These are phyloP conservation scores for Sebastes taczanowskii DNA, from an alignment of 2,797 vertebrate genomes.

Conservation along the genomic window DNA sequence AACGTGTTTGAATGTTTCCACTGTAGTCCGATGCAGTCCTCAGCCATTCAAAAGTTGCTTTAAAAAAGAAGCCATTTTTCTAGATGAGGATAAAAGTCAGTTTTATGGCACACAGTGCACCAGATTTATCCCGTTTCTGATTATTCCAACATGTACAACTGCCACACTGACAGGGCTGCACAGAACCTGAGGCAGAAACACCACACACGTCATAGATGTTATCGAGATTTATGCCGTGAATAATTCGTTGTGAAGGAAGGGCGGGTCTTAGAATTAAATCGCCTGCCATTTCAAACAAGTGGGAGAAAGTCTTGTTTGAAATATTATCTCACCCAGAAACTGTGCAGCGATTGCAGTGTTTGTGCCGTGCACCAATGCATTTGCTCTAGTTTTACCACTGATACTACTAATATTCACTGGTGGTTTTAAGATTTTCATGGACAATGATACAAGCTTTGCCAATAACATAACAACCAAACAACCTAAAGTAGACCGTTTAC, in stretches of 20 bases:
- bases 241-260: slow-evolving; percentile 10
- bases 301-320: not conserved
- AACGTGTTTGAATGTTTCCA: slow-evolving; percentile 44
- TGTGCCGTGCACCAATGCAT: not conserved
- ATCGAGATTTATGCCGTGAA: slow-evolving; percentile 17
- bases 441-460: not conserved
- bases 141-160: slow-evolving; percentile 58
- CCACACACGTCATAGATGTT: slow-evolving; percentile 15
- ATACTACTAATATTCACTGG: not conserved
- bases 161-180: slow-evolving; percentile 35
- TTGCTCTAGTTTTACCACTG: not conserved
- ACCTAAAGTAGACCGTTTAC: not conserved
- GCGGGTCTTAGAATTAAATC: not conserved
- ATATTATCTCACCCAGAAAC: not conserved
- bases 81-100: slow-evolving; percentile 36
- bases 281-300: not conserved
- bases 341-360: not conserved
- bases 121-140: slow-evolving; percentile 38
- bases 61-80: slow-evolving; percentile 36
- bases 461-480: not conserved
- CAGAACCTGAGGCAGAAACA: slow-evolving; percentile 7
- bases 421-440: not conserved
- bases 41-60: slow-evolving; percentile 31
- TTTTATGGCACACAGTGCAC: slow-evolving; percentile 39
- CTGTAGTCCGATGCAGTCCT: not conserved